Evolutionary conservation across 2,113 vertebrate genomes (phyloP).

Genomic region (Neopipo cinnamomea): DNA sequence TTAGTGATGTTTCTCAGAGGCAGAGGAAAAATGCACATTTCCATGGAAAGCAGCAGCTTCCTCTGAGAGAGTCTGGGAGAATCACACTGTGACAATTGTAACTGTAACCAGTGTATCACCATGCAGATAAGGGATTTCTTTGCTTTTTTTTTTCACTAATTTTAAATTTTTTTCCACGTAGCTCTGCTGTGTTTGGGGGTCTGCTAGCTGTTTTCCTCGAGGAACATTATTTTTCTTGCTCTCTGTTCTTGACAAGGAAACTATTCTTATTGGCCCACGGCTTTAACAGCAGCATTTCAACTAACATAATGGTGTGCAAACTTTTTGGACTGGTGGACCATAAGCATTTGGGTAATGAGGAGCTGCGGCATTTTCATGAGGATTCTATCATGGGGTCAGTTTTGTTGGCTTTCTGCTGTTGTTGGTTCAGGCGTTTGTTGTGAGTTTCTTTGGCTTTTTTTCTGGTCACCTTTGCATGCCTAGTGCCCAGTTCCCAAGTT

Average conservation of each 20-base stretch:
- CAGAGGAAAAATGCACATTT: neutral
- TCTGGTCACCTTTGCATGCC: neutral
- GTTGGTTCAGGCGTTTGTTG: neutral
- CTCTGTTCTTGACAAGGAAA: neutral
- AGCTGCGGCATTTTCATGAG: neutral
- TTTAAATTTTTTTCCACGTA: too few species aligned
- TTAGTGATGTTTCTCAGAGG: neutral
- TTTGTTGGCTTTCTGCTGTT: neutral
- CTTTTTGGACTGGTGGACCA: neutral
- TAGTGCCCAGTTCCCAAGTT: neutral
- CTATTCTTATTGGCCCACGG: rapidly evolving
- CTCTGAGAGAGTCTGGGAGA: neutral
- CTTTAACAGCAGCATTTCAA: neutral
- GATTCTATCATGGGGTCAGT: neutral
- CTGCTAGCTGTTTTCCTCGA: neutral
- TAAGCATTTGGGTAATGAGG: neutral
- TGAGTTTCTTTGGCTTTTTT: neutral
- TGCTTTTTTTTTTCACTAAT: rapidly evolving
- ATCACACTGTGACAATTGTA: neutral
- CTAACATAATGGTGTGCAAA: rapidly evolving
- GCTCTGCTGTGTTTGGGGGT: neutral
- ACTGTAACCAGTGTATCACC: neutral
- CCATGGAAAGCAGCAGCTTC: neutral
- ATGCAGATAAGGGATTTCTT: neutral
- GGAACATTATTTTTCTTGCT: neutral